Base-by-base conservation (phyloP, 2,797 vertebrate species). In the Catostomus latipinnis region DNA sequence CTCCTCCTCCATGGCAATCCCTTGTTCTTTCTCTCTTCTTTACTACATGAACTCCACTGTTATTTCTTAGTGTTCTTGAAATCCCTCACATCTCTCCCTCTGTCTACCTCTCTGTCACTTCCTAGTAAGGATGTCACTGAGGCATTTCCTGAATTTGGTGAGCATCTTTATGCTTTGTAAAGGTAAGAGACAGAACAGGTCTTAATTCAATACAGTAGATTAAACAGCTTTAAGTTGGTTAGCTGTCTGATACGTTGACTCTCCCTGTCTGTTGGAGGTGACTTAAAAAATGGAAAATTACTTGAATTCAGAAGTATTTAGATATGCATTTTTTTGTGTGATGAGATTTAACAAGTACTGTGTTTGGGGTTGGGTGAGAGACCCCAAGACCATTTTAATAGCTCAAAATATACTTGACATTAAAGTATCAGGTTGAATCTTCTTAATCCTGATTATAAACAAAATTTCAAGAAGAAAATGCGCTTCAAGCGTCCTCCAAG, bases 111-210 rank as follows among this genome's bases (percentile, higher is more conserved):
- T 62, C 48, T 68, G 52, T 50, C 69, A 43, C 56, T 34, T 53
- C 4, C 5, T 81, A 69, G 1, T 80, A 57, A 90, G 71, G 77
- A 94, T 94, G 92, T 80, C 74, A 65, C 57, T 73, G 13, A 7
- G 76, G 83, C 14, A 62, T 13, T 81, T 91, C 0, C 76, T 92
- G 82, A 18, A 1, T 82, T 84, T 93, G 83, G 77, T 92, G 82
- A 86, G 76, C 68, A 72, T 92, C 68, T 82, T 92, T 11, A 1
- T 81, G 58, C 83, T 92, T 87, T 91, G 90, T 85, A 85, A 82
- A 92, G 94, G 94, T 95, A 89, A 90, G 88, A 86, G 18, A 16
- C 1, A 13, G 61, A 11, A 22, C 18, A 8, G 7, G 4, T 8
- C 63, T 62, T 9, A 62, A 12, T 49, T 0, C 10, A 53, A 16